Conservation (phyloP, 2,797 vertebrate genomes). For the Coluber constrictor region DNA sequence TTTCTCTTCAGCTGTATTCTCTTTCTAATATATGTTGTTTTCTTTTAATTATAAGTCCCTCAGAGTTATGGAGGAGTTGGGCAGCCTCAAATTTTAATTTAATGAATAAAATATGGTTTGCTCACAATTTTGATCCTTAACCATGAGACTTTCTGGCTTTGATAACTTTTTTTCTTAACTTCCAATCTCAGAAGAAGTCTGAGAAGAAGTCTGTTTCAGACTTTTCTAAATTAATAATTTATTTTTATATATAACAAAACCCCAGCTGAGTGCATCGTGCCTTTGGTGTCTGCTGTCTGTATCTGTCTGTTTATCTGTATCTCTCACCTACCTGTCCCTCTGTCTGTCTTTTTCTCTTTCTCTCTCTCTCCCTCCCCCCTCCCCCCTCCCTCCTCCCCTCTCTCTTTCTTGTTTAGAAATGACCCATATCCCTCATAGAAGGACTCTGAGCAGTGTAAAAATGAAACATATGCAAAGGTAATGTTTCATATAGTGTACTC, state of each 20-base stretch:
- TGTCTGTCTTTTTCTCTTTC: background rate
- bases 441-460: background rate
- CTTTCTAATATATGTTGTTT: background rate
- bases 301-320: background rate
- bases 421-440: background rate
- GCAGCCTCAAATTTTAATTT: background rate
- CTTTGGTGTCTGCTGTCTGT: background rate
- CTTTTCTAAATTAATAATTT: background rate
- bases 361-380: too few relatives aligned
- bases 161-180: background rate
- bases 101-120: background rate
- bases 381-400: too few relatives aligned
- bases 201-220: background rate
- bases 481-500: background rate
- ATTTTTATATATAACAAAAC: background rate
- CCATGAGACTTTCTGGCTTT: background rate
- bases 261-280: background rate
- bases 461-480: background rate
- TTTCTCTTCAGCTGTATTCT: background rate
- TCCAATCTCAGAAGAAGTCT: background rate
- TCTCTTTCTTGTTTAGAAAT: too few relatives aligned
- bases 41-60: background rate
- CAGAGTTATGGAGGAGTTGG: background rate
- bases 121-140: background rate
- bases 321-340: too few relatives aligned